A percentile compares a stretch with the other conserved stretches of the same genome.
Evolutionary conservation across 2,797 vertebrate genomes (phyloP).

Genomic region (Craterocephalus amniculus): DNA sequence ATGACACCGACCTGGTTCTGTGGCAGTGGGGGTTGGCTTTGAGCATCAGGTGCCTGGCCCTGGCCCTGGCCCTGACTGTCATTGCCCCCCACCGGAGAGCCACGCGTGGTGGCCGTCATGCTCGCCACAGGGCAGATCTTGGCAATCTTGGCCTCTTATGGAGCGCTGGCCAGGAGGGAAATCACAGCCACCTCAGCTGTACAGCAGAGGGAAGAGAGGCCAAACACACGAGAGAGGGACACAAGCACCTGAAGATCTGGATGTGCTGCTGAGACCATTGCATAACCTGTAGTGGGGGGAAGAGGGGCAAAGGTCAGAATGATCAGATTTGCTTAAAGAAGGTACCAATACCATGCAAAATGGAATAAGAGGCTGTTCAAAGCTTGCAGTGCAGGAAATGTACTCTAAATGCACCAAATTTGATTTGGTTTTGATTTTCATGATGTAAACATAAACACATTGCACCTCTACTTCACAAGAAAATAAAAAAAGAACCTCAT

Average conservation of each 20-base stretch:
- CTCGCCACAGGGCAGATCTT: slow-evolving; percentile 99
- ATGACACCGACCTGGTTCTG: slow-evolving; percentile 94
- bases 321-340: slow-evolving; percentile 15
- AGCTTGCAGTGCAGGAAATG: not conserved
- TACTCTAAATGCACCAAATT: slow-evolving; percentile 5
- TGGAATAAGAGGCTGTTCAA: slow-evolving; percentile 2
- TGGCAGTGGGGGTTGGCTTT: slow-evolving; percentile 97
- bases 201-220: slow-evolving; percentile 94
- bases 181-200: slow-evolving; percentile 97
- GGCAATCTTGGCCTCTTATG: slow-evolving; percentile 99
- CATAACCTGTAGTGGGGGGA: slow-evolving; percentile 89
- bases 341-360: slow-evolving; percentile 25
- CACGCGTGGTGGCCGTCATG: slow-evolving; percentile 99
- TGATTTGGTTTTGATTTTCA: not conserved
- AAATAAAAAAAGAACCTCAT: too few species aligned
- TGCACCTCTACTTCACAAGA: too few species aligned
- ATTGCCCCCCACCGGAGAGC: slow-evolving; percentile 99
- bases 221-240: slow-evolving; percentile 93
- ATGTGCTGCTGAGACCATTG: slow-evolving; percentile 99
- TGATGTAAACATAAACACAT: too few species aligned
- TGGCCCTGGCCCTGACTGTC: slow-evolving; percentile 96
- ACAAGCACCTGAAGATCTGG: slow-evolving; percentile 97
- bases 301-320: slow-evolving; percentile 56
- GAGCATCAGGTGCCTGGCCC: slow-evolving; percentile 96
- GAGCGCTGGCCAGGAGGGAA: slow-evolving; percentile 95